Evolutionary conservation across 2,797 vertebrate genomes (phyloP), one percentile per base, ranked within the genome.

Genomic region (Eptatretus atami): DNA sequence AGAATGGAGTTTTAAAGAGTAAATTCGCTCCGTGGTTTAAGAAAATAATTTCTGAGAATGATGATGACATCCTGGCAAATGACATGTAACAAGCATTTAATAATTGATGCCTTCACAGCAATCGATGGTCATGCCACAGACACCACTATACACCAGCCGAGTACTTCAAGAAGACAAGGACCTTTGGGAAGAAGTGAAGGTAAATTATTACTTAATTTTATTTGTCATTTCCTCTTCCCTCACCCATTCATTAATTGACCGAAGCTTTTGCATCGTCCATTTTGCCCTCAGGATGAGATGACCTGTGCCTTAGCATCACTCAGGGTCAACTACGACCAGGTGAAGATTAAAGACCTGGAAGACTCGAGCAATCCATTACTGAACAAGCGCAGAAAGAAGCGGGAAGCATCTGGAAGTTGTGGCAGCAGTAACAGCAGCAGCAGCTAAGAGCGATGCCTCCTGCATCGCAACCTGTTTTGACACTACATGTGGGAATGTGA

Each of bases 141-240:
- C 92, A 2, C 88, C 86, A 0, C 83, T 98, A 13, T 81, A 96
- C 71, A 98, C 92, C 31, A 86, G 83, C 12, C 75, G 92, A 1
- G 87, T 98, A 60, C 78, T 98, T 65, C 81, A 82, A 64, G 88
- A 96, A 66, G 92, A 98, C 73, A 84, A 74, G 70, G 88, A 86
- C 71, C 76, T 90, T 72, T 98, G 92, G 92, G 86, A 95, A 64
- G 88, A 98, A 64, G 85, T 98, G 65, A 95, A 98, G 82, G 92
- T 94, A 66, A 77, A 80, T 70, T 53, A 63, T 44, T 44, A 5
- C 31, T 44, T 44, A 5, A 44, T 2, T 3, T 2, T 8, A 44
- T 44, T 44, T 44, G 31, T 44, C 31, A 44, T 44, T 44, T 44
- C 31, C 31, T 44, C 31, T 44, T 44, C 31, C 31, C 31, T 44